Base-by-base conservation (phyloP, 2,888 invertebrate genomes). In the Pimpla rufipes region DNA sequence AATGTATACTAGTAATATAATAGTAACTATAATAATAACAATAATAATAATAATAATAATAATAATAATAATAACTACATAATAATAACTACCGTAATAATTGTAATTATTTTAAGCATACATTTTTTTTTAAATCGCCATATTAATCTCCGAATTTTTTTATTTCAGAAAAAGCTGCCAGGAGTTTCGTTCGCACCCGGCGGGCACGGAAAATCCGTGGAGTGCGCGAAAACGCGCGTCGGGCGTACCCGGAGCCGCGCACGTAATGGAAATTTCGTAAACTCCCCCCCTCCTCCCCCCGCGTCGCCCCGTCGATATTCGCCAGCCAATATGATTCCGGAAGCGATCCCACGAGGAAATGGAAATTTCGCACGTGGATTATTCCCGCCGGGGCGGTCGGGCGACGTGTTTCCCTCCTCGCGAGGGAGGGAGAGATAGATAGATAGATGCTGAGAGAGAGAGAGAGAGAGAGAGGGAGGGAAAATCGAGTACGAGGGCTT, bases 341-440 rank as follows among this genome's bases (percentile, higher is more conserved):
- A 73, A 66, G 73, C 71, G 66, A 73, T 47, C 40, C 29, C 59
- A 62, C 29, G n/a, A 47, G 59, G 73, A 64, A 75, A 80, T 75
- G 70, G 70, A 75, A 75, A 80, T 80, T 75, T 80, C 55, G 68
- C 80, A 80, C 80, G 75, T 75, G 75, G 75, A 40, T 80, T 80
- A 80, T 80, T 80, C 75, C 29, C 8, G 52, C 40, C 52, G 18
- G 70, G 68, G 11, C 21, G 40, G 55, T 70, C 70, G 70, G 16
- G 35, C 21, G 21, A 21, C 55, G 70, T 55, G 40, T 70, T 70
- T 70, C 70, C n/a, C 55, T 70, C 40, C n/a, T n/a, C n/a, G n/a
- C n/a, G n/a, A 29, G 29, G 5, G 29, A 29, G 29, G 5, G 29
- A 29, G 29, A 29, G 29, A 29, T 2, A 29, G 29, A 29, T n/a